A percentile compares a stretch with the other conserved stretches of the same genome.
Evolutionary conservation across 2,113 vertebrate species (phyloP).

Genomic region (Candoia aspera): DNA sequence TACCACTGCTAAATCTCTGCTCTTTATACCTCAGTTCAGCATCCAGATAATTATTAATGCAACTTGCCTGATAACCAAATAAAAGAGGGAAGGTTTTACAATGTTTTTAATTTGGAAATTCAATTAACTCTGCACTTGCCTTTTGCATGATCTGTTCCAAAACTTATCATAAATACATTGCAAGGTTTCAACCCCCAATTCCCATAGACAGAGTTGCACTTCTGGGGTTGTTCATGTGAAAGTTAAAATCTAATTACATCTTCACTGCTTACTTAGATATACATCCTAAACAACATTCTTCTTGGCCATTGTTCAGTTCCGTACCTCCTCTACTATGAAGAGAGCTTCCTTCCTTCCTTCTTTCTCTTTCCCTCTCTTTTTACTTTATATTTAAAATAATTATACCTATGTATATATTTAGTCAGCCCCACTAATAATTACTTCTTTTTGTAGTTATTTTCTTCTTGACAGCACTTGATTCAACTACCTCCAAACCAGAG

Average conservation of each 20-base stretch:
- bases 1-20: fast-evolving
- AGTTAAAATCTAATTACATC: background rate
- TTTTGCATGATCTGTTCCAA: background rate
- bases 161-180: background rate
- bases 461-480: background rate
- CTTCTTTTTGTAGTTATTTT: background rate
- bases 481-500: background rate
- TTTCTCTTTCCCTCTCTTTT: background rate
- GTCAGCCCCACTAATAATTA: background rate
- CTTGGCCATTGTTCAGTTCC: background rate
- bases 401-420: background rate
- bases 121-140: background rate
- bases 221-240: background rate
- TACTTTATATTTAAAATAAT: background rate
- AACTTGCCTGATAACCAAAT: background rate
- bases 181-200: background rate
- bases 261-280: background rate
- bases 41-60: background rate
- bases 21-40: background rate
- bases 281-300: background rate
- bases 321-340: background rate
- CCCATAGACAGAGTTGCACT: background rate
- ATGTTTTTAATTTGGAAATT: conserved; percentile 14
- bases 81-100: background rate
- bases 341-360: background rate